Base-by-base conservation (phyloP, 2,888 invertebrate genomes). In the Lycocerus yunnanus region DNA sequence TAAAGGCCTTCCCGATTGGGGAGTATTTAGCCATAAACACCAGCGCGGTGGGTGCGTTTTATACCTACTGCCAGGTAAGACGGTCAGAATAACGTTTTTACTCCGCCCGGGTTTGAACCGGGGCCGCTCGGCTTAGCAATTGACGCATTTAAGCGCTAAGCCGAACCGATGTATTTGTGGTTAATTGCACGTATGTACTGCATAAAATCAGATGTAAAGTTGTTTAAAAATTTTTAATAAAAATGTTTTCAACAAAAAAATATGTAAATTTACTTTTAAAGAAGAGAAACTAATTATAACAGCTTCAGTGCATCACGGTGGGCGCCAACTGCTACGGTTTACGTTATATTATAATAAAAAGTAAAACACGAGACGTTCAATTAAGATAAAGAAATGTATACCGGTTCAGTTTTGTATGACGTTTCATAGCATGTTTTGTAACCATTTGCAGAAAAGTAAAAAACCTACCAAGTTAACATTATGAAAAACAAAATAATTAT, bases 161-260 rank as follows among this genome's bases (percentile, higher is more conserved):
- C n/a, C n/a, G n/a, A n/a, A n/a, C n/a, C 74, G 61, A 70, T 74
- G 71, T 77, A 78, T 79, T 76, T 74, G 78, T 77, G 75, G 78
- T 75, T 77, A 78, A 77, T 80, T 78, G 78, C 80, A 80, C 78
- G 78, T 80, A 78, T 77, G 78, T 74, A 77, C 77, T 78, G 78
- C 73, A 78, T 77, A 75, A 78, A 80, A 80, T 80, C 80, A 78
- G 78, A 78, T 78, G 78, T 73, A 74, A 66, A 76, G 71, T 77
- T 69, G 71, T 77, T 75, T 43, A 43, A 43, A 43, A 43, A 4
- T n/a, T 43, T 43, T 43, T 43, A 43, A 43, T 43, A n/a, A 43
- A 43, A 43, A n/a, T 43, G 43, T n/a, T 43, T 43, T n/a, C n/a
- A 43, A 77, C 27, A 71, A 71, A 76, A 72, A 20, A 66, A 13